Base-by-base conservation (phyloP, 1,140 invertebrate genomes). In the Heliconius himera region DNA sequence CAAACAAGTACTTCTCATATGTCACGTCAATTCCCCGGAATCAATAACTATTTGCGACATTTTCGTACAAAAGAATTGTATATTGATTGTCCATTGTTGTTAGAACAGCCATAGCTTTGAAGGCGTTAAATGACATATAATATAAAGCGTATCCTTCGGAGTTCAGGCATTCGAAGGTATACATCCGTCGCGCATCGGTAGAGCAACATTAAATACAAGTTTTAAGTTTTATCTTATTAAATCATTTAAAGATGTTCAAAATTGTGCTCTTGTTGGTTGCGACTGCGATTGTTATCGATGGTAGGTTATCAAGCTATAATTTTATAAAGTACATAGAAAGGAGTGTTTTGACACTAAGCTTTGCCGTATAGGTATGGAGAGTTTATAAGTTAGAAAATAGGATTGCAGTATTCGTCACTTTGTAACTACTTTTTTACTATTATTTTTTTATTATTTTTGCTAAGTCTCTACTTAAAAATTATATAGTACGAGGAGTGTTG, bases 171-270 rank as follows among this genome's bases (percentile, higher is more conserved):
- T 74, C 78, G 36, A 36, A 41, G 74, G 75, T 49, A 29, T 70
- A 73, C 60, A 49, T 70, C 49, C 41, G n/a, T 36, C 33, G 33
- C 33, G 33, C 33, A 0, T 74, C 49, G 49, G 73, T 77, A 33
- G 74, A n/a, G 75, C 74, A 77, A 38, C 60, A 22, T 73, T 70
- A 16, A 70, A 60, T 71, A 29, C 8, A 9, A 56, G 13, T 54
- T 51, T 51, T 20, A 20, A 51, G 2, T 51, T 20, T 51, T 75
- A 78, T 73, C 74, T 78, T 49, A 70, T 75, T 75, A 77, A 41
- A 75, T 41, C 56, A 74, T 36, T 78, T 77, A 49, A 82, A 76
- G 70, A 86, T 84, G 83, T 75, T 81, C 1, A 87, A 84, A 80
- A 70, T 84, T 78, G 46, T 76, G 72, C 72, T 83, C 18, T 78